These are phyloP conservation scores for Ranitomeya imitator DNA, from an alignment of 2,113 vertebrate genomes.

Conservation along the genomic window DNA sequence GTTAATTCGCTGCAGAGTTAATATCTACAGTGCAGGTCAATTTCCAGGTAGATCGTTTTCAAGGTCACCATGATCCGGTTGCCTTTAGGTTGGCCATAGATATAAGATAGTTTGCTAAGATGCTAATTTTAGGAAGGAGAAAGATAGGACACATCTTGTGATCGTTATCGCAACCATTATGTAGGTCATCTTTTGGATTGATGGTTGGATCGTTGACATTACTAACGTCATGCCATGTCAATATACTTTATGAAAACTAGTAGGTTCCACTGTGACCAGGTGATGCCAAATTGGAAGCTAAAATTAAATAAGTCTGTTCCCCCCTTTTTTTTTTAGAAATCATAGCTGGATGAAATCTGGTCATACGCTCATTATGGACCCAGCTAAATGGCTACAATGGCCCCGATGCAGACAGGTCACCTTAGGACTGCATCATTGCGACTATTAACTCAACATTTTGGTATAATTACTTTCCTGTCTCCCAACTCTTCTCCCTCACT, in stretches of 20 bases:
- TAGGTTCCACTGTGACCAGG: not conserved
- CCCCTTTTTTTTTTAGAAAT: no score
- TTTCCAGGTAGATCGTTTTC: no score
- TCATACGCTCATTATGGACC: no score
- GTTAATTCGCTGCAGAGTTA: no score
- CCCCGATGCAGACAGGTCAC: not conserved
- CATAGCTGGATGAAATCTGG: no score
- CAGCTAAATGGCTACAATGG: not conserved
- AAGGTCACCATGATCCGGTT: no score
- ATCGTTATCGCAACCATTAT: no score
- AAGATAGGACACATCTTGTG: no score
- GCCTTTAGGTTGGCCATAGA: no score
- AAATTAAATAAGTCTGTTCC: not conserved
- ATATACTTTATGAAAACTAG: not conserved
- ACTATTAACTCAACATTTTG: not conserved
- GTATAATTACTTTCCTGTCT: not conserved
- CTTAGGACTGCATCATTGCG: not conserved
- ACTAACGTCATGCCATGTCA: not conserved
- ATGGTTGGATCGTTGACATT: not conserved
- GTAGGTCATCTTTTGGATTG: not conserved
- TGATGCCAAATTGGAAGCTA: not conserved
- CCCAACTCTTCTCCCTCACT: not conserved
- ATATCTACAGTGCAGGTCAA: no score
- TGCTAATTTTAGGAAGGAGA: no score
- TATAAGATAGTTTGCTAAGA: no score